These are phyloP conservation scores for Euleptes europaea DNA, from an alignment of 2,113 vertebrate genomes.

Conservation along the genomic window DNA sequence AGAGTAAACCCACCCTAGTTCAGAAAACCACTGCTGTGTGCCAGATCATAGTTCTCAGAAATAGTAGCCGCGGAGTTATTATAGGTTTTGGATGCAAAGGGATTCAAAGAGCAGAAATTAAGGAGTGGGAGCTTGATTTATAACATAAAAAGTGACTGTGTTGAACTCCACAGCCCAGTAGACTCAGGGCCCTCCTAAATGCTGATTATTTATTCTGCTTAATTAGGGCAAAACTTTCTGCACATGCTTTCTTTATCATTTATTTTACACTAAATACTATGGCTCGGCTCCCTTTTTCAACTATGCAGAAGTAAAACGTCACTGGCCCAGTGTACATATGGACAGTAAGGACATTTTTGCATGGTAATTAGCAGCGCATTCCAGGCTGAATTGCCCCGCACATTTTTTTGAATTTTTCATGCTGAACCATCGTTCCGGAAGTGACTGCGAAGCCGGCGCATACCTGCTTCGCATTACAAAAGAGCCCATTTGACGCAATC, in stretches of 20 bases:
- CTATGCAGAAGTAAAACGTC: background rate
- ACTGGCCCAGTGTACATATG: background rate
- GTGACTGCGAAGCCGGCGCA: too few relatives aligned
- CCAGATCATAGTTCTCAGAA: background rate
- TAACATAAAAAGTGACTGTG: background rate
- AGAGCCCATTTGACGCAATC: too few relatives aligned
- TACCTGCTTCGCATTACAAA: too few relatives aligned
- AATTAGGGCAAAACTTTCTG: conserved; percentile 13
- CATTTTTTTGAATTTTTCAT: too few relatives aligned
- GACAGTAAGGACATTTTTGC: too few relatives aligned
- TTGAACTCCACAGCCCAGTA: background rate
- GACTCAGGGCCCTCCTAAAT: background rate
- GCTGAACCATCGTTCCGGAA: too few relatives aligned
- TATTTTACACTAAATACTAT: background rate
- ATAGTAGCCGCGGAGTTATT: background rate
- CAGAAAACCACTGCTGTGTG: background rate
- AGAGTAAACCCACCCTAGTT: background rate
- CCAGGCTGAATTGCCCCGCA: too few relatives aligned
- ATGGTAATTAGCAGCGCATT: too few relatives aligned
- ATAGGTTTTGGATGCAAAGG: background rate
- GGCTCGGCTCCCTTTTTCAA: background rate
- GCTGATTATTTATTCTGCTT: background rate
- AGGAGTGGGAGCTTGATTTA: conserved; percentile 13
- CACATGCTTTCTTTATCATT: background rate
- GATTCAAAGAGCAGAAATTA: background rate